Percentiles rank a stretch among this genome's conserved stretches.
These are phyloP conservation scores for Pelmatolapia mariae DNA, from an alignment of 2,113 vertebrate species.

Conservation along the genomic window DNA sequence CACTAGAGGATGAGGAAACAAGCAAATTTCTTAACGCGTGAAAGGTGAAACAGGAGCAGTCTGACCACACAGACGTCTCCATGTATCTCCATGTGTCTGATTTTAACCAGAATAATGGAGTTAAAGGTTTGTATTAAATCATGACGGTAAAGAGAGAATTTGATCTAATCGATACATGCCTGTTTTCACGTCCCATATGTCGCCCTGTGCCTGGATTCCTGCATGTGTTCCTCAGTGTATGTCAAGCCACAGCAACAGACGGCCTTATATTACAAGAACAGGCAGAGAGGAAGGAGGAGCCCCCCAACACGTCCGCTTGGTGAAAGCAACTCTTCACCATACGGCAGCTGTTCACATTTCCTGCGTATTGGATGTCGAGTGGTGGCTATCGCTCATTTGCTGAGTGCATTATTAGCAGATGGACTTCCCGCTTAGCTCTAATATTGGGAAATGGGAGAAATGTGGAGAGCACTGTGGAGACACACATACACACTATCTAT, in stretches of 20 bases:
- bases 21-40: background rate
- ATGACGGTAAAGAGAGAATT: background rate
- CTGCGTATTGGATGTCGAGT: conserved; percentile 64
- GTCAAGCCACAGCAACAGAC: conserved; percentile 30
- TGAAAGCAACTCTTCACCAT: conserved; percentile 53
- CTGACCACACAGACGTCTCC: background rate
- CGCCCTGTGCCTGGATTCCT: conserved; percentile 12
- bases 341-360: conserved; percentile 67
- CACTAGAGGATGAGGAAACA: background rate
- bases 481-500: background rate
- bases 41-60: background rate
- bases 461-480: conserved; percentile 1
- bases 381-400: conserved; percentile 36
- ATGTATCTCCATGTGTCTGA: background rate
- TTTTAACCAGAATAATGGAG: background rate
- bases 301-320: conserved; percentile 18
- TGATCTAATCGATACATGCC: conserved; percentile 12
- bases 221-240: conserved; percentile 6
- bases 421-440: conserved; percentile 46
- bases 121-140: background rate
- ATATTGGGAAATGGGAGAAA: conserved; percentile 62
- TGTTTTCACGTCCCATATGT: conserved; percentile 10
- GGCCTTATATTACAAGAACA: conserved; percentile 19
- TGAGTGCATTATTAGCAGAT: conserved; percentile 64
- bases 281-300: conserved; percentile 27